Evolutionary conservation across 2,113 vertebrate genomes (phyloP).

Genomic region (Pygoscelis adeliae): DNA sequence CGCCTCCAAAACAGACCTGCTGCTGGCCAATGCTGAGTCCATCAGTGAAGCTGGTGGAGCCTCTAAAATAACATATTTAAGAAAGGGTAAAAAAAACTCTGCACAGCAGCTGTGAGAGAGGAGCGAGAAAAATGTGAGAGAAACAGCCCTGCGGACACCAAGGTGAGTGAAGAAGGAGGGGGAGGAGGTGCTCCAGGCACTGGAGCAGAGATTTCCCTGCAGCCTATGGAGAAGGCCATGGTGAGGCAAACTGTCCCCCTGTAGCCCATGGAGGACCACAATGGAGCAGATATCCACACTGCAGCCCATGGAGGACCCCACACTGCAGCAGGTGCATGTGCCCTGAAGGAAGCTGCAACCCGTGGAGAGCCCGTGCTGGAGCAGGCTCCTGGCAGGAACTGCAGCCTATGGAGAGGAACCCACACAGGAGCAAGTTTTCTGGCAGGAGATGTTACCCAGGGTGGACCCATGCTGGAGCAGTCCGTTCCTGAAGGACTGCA

Average conservation of each 20-base stretch:
- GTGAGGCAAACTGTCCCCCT: not conserved
- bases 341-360: not conserved
- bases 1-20: not conserved
- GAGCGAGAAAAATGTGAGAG: not conserved
- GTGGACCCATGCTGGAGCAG: accelerated
- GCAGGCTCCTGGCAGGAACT: not conserved
- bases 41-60: not conserved
- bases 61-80: not conserved
- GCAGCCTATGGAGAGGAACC: not conserved
- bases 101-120: not conserved
- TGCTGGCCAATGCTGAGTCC: not conserved
- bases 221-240: not conserved
- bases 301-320: not conserved
- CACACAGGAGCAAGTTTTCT: not conserved
- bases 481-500: not conserved
- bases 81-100: not conserved
- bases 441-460: not conserved
- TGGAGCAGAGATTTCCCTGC: not conserved
- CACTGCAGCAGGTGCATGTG: not conserved
- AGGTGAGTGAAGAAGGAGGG: not conserved
- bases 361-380: not conserved
- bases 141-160: not conserved
- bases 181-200: not conserved
- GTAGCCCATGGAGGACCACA: not conserved
- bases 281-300: not conserved